These are phyloP conservation scores for Drosophila ercepeae DNA, from an alignment of 1,140 invertebrate species.

Conservation along the genomic window DNA sequence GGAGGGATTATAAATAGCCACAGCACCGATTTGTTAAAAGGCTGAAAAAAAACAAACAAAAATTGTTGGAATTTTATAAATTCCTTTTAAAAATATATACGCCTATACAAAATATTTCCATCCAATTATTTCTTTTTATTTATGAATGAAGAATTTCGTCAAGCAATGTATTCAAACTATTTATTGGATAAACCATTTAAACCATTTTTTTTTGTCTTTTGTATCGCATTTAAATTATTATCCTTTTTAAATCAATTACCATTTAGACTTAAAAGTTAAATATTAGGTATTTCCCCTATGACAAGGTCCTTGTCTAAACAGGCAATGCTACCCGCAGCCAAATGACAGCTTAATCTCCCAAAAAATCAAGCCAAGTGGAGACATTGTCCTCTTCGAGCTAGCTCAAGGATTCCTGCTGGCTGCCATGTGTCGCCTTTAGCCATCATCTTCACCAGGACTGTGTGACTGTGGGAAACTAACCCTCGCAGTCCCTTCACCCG, in stretches of 20 bases:
- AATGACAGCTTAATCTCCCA: constrained; percentile 78
- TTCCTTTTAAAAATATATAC: no score
- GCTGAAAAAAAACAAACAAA: neutral
- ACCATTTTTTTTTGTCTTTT: no score
- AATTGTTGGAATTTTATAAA: neutral
- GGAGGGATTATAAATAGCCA: neutral
- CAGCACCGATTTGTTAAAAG: neutral
- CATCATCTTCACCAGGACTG: constrained; percentile 60
- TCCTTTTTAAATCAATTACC: no score
- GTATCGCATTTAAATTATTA: no score
- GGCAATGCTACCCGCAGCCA: constrained; percentile 52
- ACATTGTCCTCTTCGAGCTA: constrained; percentile 60
- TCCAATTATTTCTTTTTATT: no score
- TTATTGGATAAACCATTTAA: no score
- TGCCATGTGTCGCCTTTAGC: constrained; percentile 56
- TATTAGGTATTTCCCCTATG: neutral
- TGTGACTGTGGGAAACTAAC: constrained; percentile 36
- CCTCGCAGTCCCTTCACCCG: constrained; percentile 1
- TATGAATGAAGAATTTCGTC: no score
- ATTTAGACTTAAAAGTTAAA: no score
- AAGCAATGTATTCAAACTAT: no score
- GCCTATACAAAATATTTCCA: no score
- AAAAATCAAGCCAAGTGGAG: constrained; percentile 63
- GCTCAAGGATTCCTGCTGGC: constrained; percentile 48
- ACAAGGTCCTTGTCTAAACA: neutral